Conservation (phyloP, 2,797 vertebrate species). For the Karalla daura region DNA sequence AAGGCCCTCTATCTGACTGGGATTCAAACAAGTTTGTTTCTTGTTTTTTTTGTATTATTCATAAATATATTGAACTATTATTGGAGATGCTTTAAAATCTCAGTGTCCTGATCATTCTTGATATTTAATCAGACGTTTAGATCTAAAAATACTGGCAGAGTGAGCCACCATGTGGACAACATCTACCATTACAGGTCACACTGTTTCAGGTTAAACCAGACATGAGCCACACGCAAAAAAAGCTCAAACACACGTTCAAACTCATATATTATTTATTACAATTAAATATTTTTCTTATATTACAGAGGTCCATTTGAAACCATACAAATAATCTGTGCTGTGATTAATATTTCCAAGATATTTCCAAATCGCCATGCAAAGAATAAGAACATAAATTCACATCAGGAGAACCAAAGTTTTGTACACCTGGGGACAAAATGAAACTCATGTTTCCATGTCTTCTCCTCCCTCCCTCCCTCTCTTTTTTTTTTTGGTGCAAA, state of each 20-base stretch:
- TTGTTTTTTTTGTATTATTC: not conserved
- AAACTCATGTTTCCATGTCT: conserved; percentile 42
- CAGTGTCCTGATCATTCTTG: not conserved
- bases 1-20: no score
- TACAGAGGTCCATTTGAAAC: conserved; percentile 88
- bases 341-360: conserved; percentile 85
- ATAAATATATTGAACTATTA: no score
- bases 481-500: conserved; percentile 74
- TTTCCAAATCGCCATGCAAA: conserved; percentile 84
- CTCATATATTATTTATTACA: conserved; percentile 92
- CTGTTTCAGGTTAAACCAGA: not conserved
- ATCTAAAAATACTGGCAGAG: conserved; percentile 27
- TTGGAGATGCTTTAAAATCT: not conserved
- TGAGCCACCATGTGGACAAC: conserved; percentile 74
- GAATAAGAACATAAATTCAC: conserved; percentile 80
- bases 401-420: conserved; percentile 76
- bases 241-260: conserved; percentile 68
- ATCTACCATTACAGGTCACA: conserved; percentile 59
- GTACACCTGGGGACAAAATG: conserved; percentile 77
- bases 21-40: not conserved
- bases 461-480: conserved; percentile 4
- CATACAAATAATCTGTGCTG: conserved; percentile 89
- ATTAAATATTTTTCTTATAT: conserved; percentile 89
- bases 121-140: conserved; percentile 3
- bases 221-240: not conserved